phyloP scores from a whole-genome alignment of 1,140 invertebrate genomes.

The Zaprionus capensis region DNA sequence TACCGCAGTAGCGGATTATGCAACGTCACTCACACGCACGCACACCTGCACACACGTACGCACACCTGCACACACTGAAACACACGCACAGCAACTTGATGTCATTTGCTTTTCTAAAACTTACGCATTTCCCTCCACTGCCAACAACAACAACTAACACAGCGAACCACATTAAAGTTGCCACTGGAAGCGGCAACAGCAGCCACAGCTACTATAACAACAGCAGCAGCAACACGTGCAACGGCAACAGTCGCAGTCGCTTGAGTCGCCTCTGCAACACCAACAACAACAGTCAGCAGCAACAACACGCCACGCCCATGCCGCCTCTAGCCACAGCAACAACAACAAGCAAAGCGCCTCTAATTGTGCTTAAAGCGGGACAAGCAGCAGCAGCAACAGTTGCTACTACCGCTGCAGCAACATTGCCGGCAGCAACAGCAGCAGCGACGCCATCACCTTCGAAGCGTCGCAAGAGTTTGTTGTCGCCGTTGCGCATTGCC shows the following conservation, averaged over 20 bases:
- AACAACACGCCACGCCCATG: slow-evolving; percentile 61
- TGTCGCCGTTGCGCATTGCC: slow-evolving; percentile 66
- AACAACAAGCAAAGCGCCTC: slow-evolving; percentile 57
- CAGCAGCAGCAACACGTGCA: slow-evolving; percentile 35
- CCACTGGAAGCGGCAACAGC: slow-evolving; percentile 30
- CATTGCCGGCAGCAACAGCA: slow-evolving; percentile 21
- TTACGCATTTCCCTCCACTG: slow-evolving; percentile 48
- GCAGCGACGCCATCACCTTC: slow-evolving; percentile 44
- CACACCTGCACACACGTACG: not conserved
- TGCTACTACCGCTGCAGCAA: slow-evolving; percentile 34
- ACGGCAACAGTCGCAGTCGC: slow-evolving; percentile 38
- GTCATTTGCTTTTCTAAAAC: slow-evolving; percentile 64
- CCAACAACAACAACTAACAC: slow-evolving; percentile 26
- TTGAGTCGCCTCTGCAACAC: slow-evolving; percentile 38
- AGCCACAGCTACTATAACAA: slow-evolving; percentile 35
- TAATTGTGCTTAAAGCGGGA: slow-evolving; percentile 62
- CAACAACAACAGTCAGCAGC: slow-evolving; percentile 30
- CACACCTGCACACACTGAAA: slow-evolving; percentile 2
- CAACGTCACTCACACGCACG: slow-evolving; percentile 47
- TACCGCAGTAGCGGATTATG: slow-evolving; percentile 50
- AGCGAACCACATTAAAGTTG: slow-evolving; percentile 53
- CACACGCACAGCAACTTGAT: slow-evolving; percentile 34
- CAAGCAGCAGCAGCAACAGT: slow-evolving; percentile 34
- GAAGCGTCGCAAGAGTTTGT: slow-evolving; percentile 71
- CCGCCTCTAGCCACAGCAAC: slow-evolving; percentile 61